Conservation (phyloP, 23 tunicate genomes). For the Trididemnum nubilum region DNA sequence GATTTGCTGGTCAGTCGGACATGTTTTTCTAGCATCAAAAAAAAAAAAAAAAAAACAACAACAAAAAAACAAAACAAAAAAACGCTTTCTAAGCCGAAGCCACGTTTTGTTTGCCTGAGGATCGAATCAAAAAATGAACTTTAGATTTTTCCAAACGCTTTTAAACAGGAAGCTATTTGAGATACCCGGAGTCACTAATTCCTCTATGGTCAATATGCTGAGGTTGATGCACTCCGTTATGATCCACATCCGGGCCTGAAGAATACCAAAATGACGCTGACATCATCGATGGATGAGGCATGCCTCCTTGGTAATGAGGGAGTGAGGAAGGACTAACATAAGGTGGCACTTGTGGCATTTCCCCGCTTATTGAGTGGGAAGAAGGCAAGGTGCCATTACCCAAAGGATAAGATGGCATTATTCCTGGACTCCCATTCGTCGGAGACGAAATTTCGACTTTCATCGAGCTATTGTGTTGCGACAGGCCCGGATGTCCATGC, state of each 20-base stretch:
- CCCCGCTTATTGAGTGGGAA: slow-evolving; percentile 7
- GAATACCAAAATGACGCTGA: slow-evolving; percentile 73
- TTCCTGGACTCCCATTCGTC: slow-evolving; percentile 54
- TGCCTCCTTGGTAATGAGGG: slow-evolving; percentile 40
- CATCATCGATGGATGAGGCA: slow-evolving; percentile 62
- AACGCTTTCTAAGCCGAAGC: no score
- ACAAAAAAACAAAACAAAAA: no score
- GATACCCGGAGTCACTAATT: slow-evolving; percentile 9
- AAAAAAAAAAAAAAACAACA: no score
- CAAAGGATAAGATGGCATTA: slow-evolving; percentile 39
- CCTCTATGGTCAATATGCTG: slow-evolving; percentile 53
- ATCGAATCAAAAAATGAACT: no score
- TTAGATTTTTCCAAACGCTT: no score
- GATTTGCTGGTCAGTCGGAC: no score
- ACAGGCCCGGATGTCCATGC: slow-evolving; percentile 47
- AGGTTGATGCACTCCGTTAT: slow-evolving; percentile 30
- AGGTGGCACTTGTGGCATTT: slow-evolving; percentile 33
- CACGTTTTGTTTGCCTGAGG: no score
- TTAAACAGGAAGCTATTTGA: slow-evolving; percentile 6
- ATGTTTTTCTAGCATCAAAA: no score
- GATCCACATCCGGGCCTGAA: not conserved
- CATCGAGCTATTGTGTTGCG: slow-evolving; percentile 48
- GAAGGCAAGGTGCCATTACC: slow-evolving; percentile 36
- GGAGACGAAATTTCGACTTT: slow-evolving; percentile 86
- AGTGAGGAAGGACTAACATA: slow-evolving; percentile 26